Evolutionary conservation across 2,797 vertebrate genomes (phyloP).

Genomic region (Ceryle rudis): DNA sequence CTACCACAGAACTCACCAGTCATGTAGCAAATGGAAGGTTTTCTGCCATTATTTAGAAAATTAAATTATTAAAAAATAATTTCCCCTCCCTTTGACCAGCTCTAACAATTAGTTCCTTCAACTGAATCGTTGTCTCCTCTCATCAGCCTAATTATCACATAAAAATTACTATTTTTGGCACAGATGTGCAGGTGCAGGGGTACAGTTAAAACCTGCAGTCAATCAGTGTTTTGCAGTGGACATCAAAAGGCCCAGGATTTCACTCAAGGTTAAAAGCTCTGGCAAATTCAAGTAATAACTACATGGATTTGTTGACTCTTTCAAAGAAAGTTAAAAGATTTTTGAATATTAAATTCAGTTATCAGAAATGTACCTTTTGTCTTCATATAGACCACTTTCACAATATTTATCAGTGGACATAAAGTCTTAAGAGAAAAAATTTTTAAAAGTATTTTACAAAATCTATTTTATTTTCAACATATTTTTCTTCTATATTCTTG

Average conservation of each 20-base stretch:
- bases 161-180: neutral
- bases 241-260: neutral
- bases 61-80: neutral
- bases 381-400: neutral
- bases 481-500: neutral
- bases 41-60: neutral
- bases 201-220: neutral
- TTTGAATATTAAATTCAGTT: neutral
- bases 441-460: neutral
- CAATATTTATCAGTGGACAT: neutral
- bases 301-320: neutral
- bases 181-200: neutral
- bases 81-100: neutral
- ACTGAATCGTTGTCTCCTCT: neutral
- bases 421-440: neutral
- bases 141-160: neutral
- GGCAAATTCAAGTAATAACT: neutral
- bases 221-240: neutral
- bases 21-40: neutral
- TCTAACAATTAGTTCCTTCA: neutral
- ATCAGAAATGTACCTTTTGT: neutral
- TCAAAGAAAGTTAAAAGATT: neutral
- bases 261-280: neutral
- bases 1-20: neutral
- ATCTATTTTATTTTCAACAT: neutral